These are phyloP conservation scores for Hyles euphorbiae DNA, from an alignment of 1,140 invertebrate genomes.

Conservation along the genomic window DNA sequence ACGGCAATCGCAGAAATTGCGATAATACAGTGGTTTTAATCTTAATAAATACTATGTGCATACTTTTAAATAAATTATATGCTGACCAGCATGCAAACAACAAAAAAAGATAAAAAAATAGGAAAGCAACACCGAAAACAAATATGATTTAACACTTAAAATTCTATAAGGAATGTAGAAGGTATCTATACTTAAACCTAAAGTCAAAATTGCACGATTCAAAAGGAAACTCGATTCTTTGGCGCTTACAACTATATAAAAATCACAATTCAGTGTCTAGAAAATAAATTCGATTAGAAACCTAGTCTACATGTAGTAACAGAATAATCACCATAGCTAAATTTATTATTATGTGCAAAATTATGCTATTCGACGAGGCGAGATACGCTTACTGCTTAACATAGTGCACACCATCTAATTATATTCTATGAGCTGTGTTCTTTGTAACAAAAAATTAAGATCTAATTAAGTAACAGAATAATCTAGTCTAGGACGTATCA, in stretches of 20 bases:
- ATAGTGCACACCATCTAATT: constrained; percentile 30
- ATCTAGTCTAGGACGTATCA: constrained; percentile 47
- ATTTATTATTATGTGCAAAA: constrained; percentile 35
- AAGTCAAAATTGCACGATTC: constrained; percentile 64
- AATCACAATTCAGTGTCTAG: constrained; percentile 53
- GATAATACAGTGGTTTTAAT: constrained; percentile 1
- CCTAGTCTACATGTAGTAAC: constrained; percentile 16
- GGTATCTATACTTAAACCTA: constrained; percentile 36
- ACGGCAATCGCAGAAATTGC: constrained; percentile 6
- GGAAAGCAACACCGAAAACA: constrained; percentile 35
- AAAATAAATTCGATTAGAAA: constrained; percentile 55
- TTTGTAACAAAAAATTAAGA: constrained; percentile 37
- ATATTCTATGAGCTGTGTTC: neutral
- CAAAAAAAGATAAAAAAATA: constrained; percentile 27
- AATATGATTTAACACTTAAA: constrained; percentile 22
- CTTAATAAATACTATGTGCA: constrained; percentile 5
- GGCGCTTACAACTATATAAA: constrained; percentile 54
- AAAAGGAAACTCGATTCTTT: constrained; percentile 59
- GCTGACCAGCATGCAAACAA: constrained; percentile 46
- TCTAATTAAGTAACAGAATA: constrained; percentile 48
- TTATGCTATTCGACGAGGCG: constrained; percentile 25
- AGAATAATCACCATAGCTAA: constrained; percentile 28
- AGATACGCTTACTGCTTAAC: constrained; percentile 20
- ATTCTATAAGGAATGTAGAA: constrained; percentile 34
- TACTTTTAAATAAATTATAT: constrained; percentile 28